A percentile compares a stretch with the other conserved stretches of the same genome.
These are phyloP conservation scores for Oceanodroma leucorhoa DNA, from an alignment of 2,797 vertebrate species.

Conservation along the genomic window DNA sequence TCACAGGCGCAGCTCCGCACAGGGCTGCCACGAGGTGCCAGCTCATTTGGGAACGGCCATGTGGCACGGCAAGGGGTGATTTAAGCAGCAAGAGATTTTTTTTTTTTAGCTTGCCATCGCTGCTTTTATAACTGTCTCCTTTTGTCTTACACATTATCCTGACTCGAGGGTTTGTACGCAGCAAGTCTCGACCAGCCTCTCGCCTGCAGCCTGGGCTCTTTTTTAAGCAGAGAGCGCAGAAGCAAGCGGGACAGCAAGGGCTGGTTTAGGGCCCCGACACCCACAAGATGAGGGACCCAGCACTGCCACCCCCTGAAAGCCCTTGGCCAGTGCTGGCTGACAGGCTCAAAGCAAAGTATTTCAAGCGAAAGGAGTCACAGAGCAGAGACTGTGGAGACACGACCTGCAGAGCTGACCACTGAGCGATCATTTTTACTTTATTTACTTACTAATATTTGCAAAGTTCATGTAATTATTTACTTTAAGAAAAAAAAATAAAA, in stretches of 20 bases:
- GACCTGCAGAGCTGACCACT: background rate
- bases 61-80: rapidly evolving
- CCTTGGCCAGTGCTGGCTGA: background rate
- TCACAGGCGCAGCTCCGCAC: rapidly evolving
- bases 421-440: background rate
- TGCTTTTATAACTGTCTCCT: background rate
- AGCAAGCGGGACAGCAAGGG: background rate
- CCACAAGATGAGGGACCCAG: background rate
- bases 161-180: background rate
- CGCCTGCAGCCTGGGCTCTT: background rate
- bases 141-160: background rate
- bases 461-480: background rate
- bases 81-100: background rate
- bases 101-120: rapidly evolving
- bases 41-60: background rate
- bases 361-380: background rate
- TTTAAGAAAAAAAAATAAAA: background rate
- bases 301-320: background rate
- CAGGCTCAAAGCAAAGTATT: background rate
- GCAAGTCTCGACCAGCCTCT: rapidly evolving
- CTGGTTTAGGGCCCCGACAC: background rate
- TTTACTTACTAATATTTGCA: background rate
- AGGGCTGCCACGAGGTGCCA: background rate
- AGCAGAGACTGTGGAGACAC: background rate
- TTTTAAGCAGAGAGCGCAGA: background rate